Base-by-base conservation (phyloP, 2,113 vertebrate genomes). In the Nerophis ophidion region DNA sequence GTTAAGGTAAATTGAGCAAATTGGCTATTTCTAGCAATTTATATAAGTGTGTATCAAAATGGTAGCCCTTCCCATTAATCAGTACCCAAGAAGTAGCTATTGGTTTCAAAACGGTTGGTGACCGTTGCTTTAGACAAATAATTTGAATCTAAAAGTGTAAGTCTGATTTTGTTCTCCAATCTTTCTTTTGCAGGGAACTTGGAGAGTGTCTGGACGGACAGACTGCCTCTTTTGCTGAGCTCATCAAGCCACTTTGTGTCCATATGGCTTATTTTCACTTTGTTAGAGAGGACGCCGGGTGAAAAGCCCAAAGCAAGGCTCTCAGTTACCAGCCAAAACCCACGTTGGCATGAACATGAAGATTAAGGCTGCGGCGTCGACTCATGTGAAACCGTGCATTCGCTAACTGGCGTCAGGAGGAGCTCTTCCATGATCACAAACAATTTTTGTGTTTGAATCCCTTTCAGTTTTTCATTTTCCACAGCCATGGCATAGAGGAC, bases 211-310 rank as follows among this genome's bases (percentile, higher is more conserved):
- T 90, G 87, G 87, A 88, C 72, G 67, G 80, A 75, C 72, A 77
- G 71, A 49, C 57, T 13, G 76, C 64, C 69, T 77, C 77, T 84
- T 84, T 88, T 76, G 80, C 86, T 88, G 84, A 86, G 81, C 73
- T 87, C 87, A 87, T 87, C 89, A 89, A 86, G 87, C 84, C 88
- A 87, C 73, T 84, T 59, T 84, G 81, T 72, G 73, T 89, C 89
- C 89, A 76, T 89, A 87, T 89, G 87, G 84, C 89, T 84, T 79
- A 86, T 91, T 88, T 88, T 83, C 89, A 83, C 77, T 78, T 82
- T 76, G 59, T 54, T 84, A 77, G 83, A 73, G 88, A 89, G 87
- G 88, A 91, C 77, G 79, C 87, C 84, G 84, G 80, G 82, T 83
- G 75, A 77, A 87, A 90, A 87, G 82, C 87, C 86, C 81, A 60